Evolutionary conservation across 2,888 invertebrate genomes (phyloP).

Genomic region (Hartigia nigra): DNA sequence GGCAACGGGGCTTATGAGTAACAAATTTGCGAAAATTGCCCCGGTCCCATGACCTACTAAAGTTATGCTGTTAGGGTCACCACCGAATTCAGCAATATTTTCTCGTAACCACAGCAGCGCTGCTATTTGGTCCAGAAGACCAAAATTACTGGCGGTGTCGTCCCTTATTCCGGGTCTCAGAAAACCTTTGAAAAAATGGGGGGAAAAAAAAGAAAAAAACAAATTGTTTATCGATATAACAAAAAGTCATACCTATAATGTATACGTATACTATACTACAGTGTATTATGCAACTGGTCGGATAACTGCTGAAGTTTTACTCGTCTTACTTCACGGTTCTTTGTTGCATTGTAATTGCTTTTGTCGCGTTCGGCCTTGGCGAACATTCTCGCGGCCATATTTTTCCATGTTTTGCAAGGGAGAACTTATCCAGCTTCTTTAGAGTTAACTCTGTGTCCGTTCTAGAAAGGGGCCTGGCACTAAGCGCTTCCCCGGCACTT

Average conservation of each 20-base stretch:
- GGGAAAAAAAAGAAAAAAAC: too few relatives aligned
- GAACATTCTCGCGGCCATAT: conserved; percentile 32
- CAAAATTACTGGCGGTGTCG: conserved; percentile 87
- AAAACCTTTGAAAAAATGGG: conserved; percentile 72
- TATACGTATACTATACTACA: background rate
- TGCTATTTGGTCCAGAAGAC: conserved; percentile 92
- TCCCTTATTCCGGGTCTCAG: conserved; percentile 82
- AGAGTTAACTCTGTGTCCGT: conserved; percentile 37
- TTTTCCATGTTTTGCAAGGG: conserved; percentile 43
- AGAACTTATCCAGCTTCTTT: conserved; percentile 35
- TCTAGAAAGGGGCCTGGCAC: conserved; percentile 34
- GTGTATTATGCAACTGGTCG: background rate
- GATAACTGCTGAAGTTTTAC: background rate
- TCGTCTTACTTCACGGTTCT: background rate
- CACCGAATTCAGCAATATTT: conserved; percentile 91
- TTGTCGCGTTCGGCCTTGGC: background rate
- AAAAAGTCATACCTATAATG: background rate
- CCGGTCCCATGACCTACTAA: conserved; percentile 96
- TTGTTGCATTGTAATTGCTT: background rate
- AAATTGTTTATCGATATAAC: background rate
- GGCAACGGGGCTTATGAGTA: conserved; percentile 92
- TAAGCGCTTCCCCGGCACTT: conserved; percentile 56
- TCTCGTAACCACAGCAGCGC: conserved; percentile 95
- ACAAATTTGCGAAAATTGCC: conserved; percentile 91
- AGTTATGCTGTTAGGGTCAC: conserved; percentile 88